These are phyloP conservation scores for Himantopus leucocephalus DNA, from an alignment of 2,113 vertebrate genomes.

Conservation along the genomic window DNA sequence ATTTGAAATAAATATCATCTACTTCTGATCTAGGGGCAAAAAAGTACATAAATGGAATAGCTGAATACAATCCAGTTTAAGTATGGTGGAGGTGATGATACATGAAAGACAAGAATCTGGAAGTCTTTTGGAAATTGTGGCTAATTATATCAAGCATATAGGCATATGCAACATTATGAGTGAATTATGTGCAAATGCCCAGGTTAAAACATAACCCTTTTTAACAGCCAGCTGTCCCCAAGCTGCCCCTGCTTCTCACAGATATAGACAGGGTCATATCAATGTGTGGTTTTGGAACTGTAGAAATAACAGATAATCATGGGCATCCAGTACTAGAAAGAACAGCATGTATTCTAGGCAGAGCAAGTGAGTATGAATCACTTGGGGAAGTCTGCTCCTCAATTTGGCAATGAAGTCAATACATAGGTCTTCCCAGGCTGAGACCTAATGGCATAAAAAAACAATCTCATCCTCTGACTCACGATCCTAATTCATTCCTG, in stretches of 20 bases:
- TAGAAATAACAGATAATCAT: background rate
- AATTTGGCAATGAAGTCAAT: background rate
- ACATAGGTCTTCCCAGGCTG: background rate
- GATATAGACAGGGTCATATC: background rate
- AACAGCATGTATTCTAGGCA: background rate
- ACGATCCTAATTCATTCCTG: background rate
- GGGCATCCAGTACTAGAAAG: background rate
- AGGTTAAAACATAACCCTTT: background rate
- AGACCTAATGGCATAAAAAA: background rate
- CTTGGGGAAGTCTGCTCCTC: background rate
- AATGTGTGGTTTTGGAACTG: background rate
- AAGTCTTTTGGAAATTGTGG: background rate
- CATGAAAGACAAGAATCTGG: background rate
- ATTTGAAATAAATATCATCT: background rate
- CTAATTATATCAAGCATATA: background rate
- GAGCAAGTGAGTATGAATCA: background rate
- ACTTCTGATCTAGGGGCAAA: background rate
- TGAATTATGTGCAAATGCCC: background rate
- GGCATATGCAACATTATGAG: background rate
- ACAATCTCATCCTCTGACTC: background rate
- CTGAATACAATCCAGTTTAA: background rate
- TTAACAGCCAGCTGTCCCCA: background rate
- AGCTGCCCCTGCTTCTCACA: background rate
- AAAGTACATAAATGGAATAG: background rate
- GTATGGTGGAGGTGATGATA: background rate